A percentile compares a stretch with the other conserved stretches of the same genome.
Evolutionary conservation across 2,113 vertebrate species (phyloP).

Genomic region (Tricholaema leucomelas): DNA sequence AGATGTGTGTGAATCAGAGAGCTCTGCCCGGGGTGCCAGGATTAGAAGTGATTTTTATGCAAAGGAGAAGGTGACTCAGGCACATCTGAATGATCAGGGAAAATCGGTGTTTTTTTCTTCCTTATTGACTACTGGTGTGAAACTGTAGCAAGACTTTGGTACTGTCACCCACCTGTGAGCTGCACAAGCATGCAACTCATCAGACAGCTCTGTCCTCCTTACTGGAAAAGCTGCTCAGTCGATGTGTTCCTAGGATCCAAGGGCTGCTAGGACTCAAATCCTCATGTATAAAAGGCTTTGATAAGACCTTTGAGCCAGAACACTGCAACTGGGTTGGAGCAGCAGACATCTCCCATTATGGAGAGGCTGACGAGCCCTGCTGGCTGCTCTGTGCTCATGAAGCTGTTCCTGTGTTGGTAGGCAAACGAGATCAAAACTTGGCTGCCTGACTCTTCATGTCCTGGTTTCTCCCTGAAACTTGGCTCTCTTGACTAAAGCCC

Average conservation of each 20-base stretch:
- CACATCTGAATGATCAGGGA: conserved; percentile 11
- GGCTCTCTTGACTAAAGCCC: not conserved
- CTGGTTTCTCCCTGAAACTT: not conserved
- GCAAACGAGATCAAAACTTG: not conserved
- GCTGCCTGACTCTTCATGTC: not conserved
- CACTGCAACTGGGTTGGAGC: fast-evolving
- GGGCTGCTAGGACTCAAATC: not conserved
- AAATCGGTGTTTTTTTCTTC: conserved; percentile 10
- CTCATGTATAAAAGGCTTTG: not conserved
- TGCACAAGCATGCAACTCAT: not conserved
- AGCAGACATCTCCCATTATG: not conserved
- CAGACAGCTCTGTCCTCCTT: not conserved
- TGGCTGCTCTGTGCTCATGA: not conserved
- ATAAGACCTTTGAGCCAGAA: not conserved
- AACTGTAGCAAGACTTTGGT: not conserved
- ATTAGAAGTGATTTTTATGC: conserved; percentile 22
- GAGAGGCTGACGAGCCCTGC: not conserved
- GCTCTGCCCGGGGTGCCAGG: conserved; percentile 30
- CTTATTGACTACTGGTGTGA: not conserved
- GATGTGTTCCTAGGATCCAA: not conserved
- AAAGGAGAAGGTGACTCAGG: conserved; percentile 44
- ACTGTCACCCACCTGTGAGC: not conserved
- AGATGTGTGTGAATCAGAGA: not conserved
- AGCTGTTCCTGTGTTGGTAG: not conserved
- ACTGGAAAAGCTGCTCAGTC: not conserved